A percentile compares a stretch with the other conserved stretches of the same genome.
These are phyloP conservation scores for Neotragus pygmaeus DNA, from an alignment of 2,113 vertebrate species.

Conservation along the genomic window DNA sequence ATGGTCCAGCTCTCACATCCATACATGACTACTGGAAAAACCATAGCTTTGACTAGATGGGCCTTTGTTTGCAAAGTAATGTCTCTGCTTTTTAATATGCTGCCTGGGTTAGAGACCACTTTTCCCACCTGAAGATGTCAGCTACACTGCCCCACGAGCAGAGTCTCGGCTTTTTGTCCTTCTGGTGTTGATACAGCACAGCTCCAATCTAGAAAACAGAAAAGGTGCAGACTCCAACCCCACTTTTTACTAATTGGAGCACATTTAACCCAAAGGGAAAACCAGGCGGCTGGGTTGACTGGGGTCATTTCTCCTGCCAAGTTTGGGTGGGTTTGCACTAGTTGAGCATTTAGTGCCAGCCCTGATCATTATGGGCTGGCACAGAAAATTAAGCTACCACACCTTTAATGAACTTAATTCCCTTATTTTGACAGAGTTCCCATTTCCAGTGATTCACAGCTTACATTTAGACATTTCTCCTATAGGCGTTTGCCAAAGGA, in stretches of 20 bases:
- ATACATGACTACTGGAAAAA: neutral
- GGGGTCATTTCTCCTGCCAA: slow-evolving; percentile 59
- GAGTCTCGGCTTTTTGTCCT: neutral
- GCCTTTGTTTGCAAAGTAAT: neutral
- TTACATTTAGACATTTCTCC: slow-evolving; percentile 73
- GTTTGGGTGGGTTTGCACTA: slow-evolving; percentile 77
- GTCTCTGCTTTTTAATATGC: neutral
- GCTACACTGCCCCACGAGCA: rapidly evolving
- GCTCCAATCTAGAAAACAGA: slow-evolving; percentile 3
- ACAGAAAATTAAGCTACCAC: slow-evolving; percentile 79
- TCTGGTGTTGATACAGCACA: neutral
- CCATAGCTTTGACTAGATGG: neutral
- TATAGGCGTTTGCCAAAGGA: slow-evolving; percentile 68
- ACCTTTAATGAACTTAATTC: slow-evolving; percentile 84
- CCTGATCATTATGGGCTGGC: slow-evolving; percentile 74
- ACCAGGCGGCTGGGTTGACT: slow-evolving; percentile 66
- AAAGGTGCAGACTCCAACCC: neutral
- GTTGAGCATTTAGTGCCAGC: slow-evolving; percentile 38
- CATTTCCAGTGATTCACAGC: slow-evolving; percentile 80
- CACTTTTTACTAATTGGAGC: slow-evolving; percentile 49
- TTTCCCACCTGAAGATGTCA: neutral
- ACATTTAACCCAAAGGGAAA: slow-evolving; percentile 52
- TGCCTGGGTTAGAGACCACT: neutral
- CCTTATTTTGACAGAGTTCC: slow-evolving; percentile 78
- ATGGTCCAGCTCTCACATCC: neutral